phyloP scores from a whole-genome alignment of 2,888 invertebrate species.

The Megastigmus dorsalis region DNA sequence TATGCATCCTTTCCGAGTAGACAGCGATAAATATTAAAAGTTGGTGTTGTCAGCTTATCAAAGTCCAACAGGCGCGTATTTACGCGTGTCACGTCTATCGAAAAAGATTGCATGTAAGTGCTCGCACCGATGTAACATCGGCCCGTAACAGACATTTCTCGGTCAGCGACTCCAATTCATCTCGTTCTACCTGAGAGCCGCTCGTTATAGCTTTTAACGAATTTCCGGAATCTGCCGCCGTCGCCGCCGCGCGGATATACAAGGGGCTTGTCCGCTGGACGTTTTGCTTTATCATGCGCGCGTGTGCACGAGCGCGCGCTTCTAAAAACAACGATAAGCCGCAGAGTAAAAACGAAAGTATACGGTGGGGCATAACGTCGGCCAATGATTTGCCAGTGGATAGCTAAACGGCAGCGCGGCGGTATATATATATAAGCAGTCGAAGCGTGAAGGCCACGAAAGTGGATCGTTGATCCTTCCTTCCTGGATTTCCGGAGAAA shows the following conservation, averaged over 20 bases:
- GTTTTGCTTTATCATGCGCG: conserved; percentile 7
- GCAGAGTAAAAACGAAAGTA: conserved; percentile 50
- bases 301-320: not conserved
- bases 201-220: conserved; percentile 22
- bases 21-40: too few species aligned
- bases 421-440: too few species aligned
- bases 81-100: conserved; percentile 1
- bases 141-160: conserved; percentile 43
- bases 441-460: conserved; percentile 68
- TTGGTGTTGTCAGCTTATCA: too few species aligned
- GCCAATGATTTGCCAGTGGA: not conserved
- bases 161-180: conserved; percentile 46
- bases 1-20: too few species aligned
- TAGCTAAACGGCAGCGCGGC: not conserved
- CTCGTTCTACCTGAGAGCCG: conserved; percentile 8
- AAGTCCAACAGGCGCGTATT: not conserved
- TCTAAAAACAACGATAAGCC: conserved; percentile 5
- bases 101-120: conserved; percentile 4
- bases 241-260: too few species aligned
- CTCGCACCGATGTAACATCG: conserved; percentile 8
- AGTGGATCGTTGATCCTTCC: conserved; percentile 62
- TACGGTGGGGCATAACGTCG: not conserved
- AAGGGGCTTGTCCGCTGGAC: too few species aligned
- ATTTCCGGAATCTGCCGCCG: conserved; percentile 52
- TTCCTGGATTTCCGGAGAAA: conserved; percentile 71